Evolutionary conservation across 1,140 invertebrate genomes (phyloP), one percentile per base, ranked within the genome.

Genomic region (Gonioctena quinquepunctata): DNA sequence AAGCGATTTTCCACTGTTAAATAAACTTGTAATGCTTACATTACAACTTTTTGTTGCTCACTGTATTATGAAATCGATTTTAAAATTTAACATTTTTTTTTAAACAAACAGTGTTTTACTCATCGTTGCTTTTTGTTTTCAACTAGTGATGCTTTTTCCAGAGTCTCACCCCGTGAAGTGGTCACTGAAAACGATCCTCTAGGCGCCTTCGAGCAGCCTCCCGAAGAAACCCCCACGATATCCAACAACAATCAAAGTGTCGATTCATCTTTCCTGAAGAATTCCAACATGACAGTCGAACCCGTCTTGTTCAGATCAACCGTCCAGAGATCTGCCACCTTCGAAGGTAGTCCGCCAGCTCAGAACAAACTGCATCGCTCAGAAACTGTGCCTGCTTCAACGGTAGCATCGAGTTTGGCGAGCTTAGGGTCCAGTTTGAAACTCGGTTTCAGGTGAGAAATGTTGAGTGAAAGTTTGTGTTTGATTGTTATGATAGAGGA

Each of bases 391-490:
- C 93, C 93, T 13, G 87, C 87, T 57, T 88, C 90, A 42, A 91
- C 89, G 26, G 89, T 93, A 16, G 90, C 91, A 0, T 92, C 92
- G 3, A 92, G 92, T 77, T 85, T 93, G 64, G 91, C 90, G 60
- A 92, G 89, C 79, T 83, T 93, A 42, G 89, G 92, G 13, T 92
- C 92, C 73, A 92, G 90, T 77, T 87, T 95, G 60, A 94, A 94
- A 85, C 87, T 93, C 63, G 93, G 90, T 79, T 94, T 95, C 77
- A 91, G 92, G 93, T 95, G 86, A 90, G 87, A 22, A 8, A 59
- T 59, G 23, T 1, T 42, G n/a, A 54, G 8, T 54, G 21, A 11
- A 16, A 8, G 8, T 22, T 16, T 5, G 6, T 54, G 11, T 16
- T 1, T 18, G 21, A 16, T 22, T 54, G 13, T 16, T 16, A n/a